These are phyloP conservation scores for Oasisia sp. DNA, from an alignment of 2,888 invertebrate genomes.

Conservation along the genomic window DNA sequence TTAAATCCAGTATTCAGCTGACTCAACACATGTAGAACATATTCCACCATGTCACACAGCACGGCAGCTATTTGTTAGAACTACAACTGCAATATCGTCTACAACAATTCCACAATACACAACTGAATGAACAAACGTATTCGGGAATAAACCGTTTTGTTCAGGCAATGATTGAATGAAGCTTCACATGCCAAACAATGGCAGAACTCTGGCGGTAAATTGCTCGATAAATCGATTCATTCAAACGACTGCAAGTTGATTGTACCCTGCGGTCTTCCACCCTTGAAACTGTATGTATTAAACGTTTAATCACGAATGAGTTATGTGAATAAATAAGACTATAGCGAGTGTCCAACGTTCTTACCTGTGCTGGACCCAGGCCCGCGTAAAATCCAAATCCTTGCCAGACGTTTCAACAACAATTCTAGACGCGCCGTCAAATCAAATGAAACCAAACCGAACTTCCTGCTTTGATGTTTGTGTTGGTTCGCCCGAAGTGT, in stretches of 20 bases:
- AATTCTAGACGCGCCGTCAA: background rate
- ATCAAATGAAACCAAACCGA: background rate
- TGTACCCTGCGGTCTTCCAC: background rate
- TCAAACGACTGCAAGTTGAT: background rate
- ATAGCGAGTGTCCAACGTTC: background rate
- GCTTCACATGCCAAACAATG: background rate
- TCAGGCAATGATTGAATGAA: background rate
- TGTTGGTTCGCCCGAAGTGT: background rate
- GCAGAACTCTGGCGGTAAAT: background rate
- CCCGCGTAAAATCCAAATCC: background rate
- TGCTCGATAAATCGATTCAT: background rate
- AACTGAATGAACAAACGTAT: background rate
- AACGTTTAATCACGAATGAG: background rate
- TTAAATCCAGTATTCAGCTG: background rate
- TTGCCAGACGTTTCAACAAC: background rate
- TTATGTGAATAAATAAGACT: background rate
- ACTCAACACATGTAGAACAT: background rate
- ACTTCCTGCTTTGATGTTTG: background rate
- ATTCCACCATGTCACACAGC: background rate
- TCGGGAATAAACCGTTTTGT: background rate
- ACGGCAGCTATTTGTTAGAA: background rate
- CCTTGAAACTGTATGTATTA: background rate
- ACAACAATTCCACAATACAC: background rate
- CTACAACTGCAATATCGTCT: background rate
- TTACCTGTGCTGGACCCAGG: background rate